Base-by-base conservation (phyloP, 2,888 invertebrate species). In the Campoplex capitator region DNA sequence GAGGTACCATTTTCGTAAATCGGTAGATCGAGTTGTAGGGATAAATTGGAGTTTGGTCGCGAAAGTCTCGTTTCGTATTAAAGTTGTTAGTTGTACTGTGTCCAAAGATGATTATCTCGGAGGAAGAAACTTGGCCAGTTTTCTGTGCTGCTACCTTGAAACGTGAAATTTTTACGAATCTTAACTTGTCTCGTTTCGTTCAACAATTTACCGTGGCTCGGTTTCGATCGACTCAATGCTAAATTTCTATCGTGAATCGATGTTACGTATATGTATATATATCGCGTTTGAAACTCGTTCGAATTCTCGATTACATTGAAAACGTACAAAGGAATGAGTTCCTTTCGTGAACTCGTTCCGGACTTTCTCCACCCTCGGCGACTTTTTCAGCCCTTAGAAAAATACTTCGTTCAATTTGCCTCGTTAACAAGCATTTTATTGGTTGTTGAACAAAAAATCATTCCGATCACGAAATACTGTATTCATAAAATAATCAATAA, bases 1-100 rank as follows among this genome's bases (percentile, higher is more conserved):
- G 88, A 88, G 88, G 77, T 54, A 51, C 35, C 76, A 84, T 87
- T 76, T 87, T 85, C 80, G 38, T 45, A 23, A 45, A 32, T 54
- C 56, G 28, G 48, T 23, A 23, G n/a, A 32, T 35, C 48, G 32
- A 35, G 42, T 71, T 54, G 67, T 70, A 23, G 28, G 83, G 48
- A 67, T 48, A 65, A 74, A 74, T 84, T 74, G 74, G 75, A 84
- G 74, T 28, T 71, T 8, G 11, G 48, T 73, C 62, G 75, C 62
- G 75, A 74, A 74, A 78, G 81, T 78, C 65, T 62, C 51, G 13
- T 23, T 62, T 65, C 70, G 79, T 51, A 71, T 23, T 65, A 65
- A 83, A 67, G 74, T 65, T 77, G 70, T 51, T n/a, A 65, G 76
- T 58, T 42, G 73, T 45, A 28, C 48, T 18, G 76, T 45, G 45